Percentiles rank a stretch among this genome's conserved stretches.
Conservation (phyloP, 1,140 invertebrate genomes). For the Laodelphax striatellus region DNA sequence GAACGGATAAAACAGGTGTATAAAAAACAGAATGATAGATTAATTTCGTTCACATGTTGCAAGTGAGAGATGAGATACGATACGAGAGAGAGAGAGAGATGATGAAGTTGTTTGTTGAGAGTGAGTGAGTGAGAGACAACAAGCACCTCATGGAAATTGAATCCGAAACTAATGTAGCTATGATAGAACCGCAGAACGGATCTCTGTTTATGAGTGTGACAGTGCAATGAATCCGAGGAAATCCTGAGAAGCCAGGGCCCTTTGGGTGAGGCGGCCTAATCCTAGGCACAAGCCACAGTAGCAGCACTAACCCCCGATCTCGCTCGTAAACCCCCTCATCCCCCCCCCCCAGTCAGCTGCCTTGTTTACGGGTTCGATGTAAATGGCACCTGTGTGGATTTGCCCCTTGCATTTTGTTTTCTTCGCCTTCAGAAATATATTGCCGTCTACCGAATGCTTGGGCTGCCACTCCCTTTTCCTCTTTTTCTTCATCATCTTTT, state of each 20-base stretch:
- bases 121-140: no score
- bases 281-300: neutral
- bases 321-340: neutral
- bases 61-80: no score
- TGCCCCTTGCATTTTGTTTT: slow-evolving; percentile 2
- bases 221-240: neutral
- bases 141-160: neutral
- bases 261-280: neutral
- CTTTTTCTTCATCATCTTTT: no score
- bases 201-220: slow-evolving; percentile 1
- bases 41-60: no score
- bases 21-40: no score
- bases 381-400: slow-evolving; percentile 3
- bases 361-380: slow-evolving; percentile 1
- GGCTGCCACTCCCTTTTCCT: neutral
- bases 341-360: no score
- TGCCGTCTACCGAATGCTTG: neutral
- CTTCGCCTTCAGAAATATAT: neutral
- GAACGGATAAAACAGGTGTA: no score
- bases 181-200: neutral
- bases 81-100: no score
- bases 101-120: no score
- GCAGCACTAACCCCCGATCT: neutral
- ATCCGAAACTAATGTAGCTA: neutral
- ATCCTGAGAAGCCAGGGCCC: neutral